Evolutionary conservation across 2,797 vertebrate species (phyloP).

Genomic region (Rhyacichthys aspro): DNA sequence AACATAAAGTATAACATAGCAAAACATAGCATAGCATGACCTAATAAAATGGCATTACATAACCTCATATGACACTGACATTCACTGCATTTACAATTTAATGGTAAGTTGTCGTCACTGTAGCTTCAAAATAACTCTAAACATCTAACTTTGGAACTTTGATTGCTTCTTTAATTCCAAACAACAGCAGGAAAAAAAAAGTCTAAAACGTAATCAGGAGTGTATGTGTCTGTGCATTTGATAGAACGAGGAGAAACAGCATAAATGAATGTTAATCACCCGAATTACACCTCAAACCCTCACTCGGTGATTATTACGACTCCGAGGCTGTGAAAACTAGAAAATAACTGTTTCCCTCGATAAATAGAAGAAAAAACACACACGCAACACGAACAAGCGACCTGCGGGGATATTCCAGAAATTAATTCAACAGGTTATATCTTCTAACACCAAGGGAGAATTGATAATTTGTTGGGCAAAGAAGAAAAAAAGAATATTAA

Average conservation of each 20-base stretch:
- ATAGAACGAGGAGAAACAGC: no score
- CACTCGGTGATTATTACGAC: slow-evolving; percentile 41
- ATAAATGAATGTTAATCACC: slow-evolving; percentile 55
- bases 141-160: slow-evolving; percentile 15
- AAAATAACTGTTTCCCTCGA: slow-evolving; percentile 49
- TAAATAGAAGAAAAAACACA: slow-evolving; percentile 25
- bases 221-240: slow-evolving; percentile 13
- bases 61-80: no score
- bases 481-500: slow-evolving; percentile 20
- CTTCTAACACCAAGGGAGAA: slow-evolving; percentile 50
- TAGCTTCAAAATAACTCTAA: background rate
- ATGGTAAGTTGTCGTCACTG: background rate
- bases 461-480: slow-evolving; percentile 52
- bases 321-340: slow-evolving; percentile 27
- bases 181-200: background rate
- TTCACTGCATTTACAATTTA: no score
- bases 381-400: slow-evolving; percentile 33
- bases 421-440: slow-evolving; percentile 68
- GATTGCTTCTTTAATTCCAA: slow-evolving; percentile 13
- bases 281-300: slow-evolving; percentile 34
- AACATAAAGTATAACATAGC: no score
- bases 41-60: no score
- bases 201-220: slow-evolving; percentile 26
- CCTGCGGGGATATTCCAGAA: slow-evolving; percentile 59
- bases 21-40: no score